phyloP scores from a whole-genome alignment of 2,113 vertebrate species.

The Sylvietta virens region DNA sequence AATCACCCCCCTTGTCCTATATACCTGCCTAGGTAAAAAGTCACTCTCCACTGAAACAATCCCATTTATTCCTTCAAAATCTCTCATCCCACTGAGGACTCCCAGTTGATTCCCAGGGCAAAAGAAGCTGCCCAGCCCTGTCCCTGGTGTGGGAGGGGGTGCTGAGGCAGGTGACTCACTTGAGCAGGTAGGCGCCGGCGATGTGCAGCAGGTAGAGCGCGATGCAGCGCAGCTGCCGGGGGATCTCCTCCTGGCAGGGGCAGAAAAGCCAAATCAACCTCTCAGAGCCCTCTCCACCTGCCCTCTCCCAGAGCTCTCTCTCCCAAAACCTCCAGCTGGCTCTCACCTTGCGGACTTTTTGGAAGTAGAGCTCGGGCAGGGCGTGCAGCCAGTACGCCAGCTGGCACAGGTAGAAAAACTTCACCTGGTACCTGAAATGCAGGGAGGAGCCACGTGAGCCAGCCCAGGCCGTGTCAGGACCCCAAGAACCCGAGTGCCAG shows the following conservation, averaged over 20 bases:
- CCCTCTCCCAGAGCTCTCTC: not conserved
- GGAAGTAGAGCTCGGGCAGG: constrained; percentile 97
- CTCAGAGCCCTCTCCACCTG: rapidly evolving
- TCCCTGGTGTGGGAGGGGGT: rapidly evolving
- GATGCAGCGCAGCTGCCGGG: constrained; percentile 91
- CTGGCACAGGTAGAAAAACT: constrained; percentile 98
- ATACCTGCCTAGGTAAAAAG: not conserved
- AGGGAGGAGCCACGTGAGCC: not conserved
- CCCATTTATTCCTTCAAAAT: not conserved
- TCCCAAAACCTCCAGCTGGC: not conserved
- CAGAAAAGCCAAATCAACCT: not conserved
- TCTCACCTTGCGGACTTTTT: constrained; percentile 97
- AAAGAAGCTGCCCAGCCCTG: not conserved
- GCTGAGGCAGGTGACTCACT: constrained; percentile 75
- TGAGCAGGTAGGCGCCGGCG: constrained; percentile 89
- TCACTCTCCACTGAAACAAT: not conserved
- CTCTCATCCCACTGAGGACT: rapidly evolving
- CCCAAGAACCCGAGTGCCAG: rapidly evolving
- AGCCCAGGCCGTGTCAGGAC: not conserved
- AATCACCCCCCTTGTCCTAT: not conserved
- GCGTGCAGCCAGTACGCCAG: constrained; percentile 95
- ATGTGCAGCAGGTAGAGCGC: constrained; percentile 90
- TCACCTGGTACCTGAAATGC: constrained; percentile 90
- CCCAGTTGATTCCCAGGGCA: not conserved
- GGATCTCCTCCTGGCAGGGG: constrained; percentile 87